These are phyloP conservation scores for Genyomyrus donnyi DNA, from an alignment of 2,113 vertebrate species.

Conservation along the genomic window DNA sequence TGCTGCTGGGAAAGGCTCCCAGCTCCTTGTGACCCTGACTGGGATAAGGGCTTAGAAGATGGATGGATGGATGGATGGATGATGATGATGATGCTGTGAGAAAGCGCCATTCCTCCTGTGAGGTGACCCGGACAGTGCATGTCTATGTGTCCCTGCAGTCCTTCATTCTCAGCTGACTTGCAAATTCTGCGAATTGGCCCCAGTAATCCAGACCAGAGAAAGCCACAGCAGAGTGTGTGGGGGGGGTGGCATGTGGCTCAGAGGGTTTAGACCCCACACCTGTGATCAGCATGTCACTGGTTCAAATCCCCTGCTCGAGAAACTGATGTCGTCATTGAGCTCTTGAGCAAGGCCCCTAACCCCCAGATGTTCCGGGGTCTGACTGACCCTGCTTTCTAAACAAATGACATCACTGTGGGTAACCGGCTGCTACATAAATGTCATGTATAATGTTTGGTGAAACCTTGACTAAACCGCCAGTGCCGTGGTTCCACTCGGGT, in stretches of 20 bases:
- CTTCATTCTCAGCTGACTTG: too few species aligned
- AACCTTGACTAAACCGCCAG: background rate
- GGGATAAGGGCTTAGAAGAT: background rate
- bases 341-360: background rate
- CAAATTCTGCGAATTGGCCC: too few species aligned
- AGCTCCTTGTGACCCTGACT: background rate
- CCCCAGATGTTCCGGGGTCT: background rate
- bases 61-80: background rate
- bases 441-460: background rate
- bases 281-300: background rate
- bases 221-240: too few species aligned
- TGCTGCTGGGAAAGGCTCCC: background rate
- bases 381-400: background rate
- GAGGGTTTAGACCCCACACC: background rate
- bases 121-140: background rate
- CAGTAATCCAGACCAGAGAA: too few species aligned
- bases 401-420: background rate
- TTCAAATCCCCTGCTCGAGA: background rate
- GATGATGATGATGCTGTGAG: background rate
- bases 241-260: background rate
- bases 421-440: background rate
- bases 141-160: background rate
- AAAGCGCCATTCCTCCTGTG: background rate
- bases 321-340: background rate
- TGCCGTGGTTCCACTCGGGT: background rate